Percentiles rank a stretch among this genome's conserved stretches.
These are phyloP conservation scores for Ciconia maguari DNA, from an alignment of 2,113 vertebrate genomes.

Conservation along the genomic window DNA sequence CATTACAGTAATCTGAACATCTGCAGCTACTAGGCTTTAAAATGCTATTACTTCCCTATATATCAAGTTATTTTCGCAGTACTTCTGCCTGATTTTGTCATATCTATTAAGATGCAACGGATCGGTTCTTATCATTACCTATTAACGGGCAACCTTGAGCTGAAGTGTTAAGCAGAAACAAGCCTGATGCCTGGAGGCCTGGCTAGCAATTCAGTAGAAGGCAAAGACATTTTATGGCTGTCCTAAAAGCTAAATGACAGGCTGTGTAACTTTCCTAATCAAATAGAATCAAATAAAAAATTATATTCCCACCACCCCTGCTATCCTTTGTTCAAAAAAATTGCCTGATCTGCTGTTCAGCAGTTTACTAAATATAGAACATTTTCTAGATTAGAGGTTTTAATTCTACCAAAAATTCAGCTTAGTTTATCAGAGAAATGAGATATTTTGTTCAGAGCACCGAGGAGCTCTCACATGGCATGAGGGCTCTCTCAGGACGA, in stretches of 20 bases:
- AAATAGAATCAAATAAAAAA: neutral
- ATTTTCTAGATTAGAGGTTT: neutral
- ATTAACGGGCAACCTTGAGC: slow-evolving; percentile 43
- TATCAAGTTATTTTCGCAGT: slow-evolving; percentile 19
- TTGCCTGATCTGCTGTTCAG: neutral
- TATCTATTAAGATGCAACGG: slow-evolving; percentile 30
- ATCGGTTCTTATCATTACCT: slow-evolving; percentile 30
- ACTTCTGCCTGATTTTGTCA: slow-evolving; percentile 5
- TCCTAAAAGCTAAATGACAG: neutral
- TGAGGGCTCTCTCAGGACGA: neutral
- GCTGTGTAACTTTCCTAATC: neutral
- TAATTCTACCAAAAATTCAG: neutral
- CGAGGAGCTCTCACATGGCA: neutral
- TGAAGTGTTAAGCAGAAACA: neutral
- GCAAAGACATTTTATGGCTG: neutral
- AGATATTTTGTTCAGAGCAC: neutral
- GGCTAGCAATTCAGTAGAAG: neutral
- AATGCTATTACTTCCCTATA: neutral
- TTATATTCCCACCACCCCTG: neutral
- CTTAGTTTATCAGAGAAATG: neutral
- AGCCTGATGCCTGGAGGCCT: neutral
- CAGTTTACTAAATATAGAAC: neutral
- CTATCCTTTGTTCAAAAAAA: neutral
- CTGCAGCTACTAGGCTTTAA: slow-evolving; percentile 30
- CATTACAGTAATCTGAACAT: slow-evolving; percentile 36